Conservation (phyloP, 2,888 invertebrate genomes). For the Ochlodes sylvanus region DNA sequence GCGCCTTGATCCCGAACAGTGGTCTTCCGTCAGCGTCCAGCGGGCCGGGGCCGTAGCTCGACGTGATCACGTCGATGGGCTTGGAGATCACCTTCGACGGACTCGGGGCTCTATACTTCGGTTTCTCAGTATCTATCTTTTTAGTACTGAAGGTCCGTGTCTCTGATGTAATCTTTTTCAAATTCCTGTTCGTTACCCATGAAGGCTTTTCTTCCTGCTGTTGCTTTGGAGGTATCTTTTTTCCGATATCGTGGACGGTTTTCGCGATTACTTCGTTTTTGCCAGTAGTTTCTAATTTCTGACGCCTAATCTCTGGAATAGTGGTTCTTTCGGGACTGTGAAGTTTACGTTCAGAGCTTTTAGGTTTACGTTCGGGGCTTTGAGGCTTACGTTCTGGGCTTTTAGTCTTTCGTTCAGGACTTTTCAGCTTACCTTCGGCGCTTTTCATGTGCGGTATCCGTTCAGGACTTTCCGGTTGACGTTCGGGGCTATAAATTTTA, state of each 20-base stretch:
- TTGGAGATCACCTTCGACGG: constrained; percentile 71
- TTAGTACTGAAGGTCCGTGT: constrained; percentile 67
- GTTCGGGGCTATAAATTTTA: constrained; percentile 37
- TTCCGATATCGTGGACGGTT: constrained; percentile 62
- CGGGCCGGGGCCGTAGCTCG: constrained; percentile 93
- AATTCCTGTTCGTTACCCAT: constrained; percentile 86
- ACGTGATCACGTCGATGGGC: constrained; percentile 89
- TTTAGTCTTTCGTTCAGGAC: constrained; percentile 36
- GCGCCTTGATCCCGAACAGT: constrained; percentile 91
- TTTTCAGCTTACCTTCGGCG: constrained; percentile 36
- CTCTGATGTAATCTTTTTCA: constrained; percentile 82
- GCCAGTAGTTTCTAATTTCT: constrained; percentile 52
- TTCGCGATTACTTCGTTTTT: constrained; percentile 69
- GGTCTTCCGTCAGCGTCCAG: constrained; percentile 92
- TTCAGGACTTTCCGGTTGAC: constrained; percentile 50
- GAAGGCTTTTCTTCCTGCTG: constrained; percentile 84
- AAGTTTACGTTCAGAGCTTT: constrained; percentile 38
- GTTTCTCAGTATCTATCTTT: constrained; percentile 71
- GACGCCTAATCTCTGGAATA: constrained; percentile 63
- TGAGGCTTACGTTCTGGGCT: constrained; percentile 45
- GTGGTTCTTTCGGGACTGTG: constrained; percentile 56
- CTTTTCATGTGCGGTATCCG: constrained; percentile 52
- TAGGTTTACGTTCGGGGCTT: constrained; percentile 32
- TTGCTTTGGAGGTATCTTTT: constrained; percentile 65
- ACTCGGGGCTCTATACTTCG: constrained; percentile 69